Conservation (phyloP, 2,888 invertebrate genomes). For the Tipula confusa region DNA sequence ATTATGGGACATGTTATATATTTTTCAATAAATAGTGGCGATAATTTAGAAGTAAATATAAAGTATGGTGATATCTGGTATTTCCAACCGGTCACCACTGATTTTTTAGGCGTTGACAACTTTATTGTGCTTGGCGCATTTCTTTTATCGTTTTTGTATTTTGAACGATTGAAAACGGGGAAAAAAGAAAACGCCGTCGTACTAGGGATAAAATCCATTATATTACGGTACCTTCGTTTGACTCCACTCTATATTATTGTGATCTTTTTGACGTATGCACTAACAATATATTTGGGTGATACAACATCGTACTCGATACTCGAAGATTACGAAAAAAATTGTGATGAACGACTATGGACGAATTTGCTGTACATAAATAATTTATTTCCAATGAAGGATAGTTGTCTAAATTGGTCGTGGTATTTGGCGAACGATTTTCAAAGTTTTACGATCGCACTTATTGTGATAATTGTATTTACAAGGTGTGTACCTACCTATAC, state of each 20-base stretch:
- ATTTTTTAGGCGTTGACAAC: neutral
- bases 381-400: neutral
- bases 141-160: neutral
- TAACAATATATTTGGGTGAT: conserved; percentile 34
- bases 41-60: neutral
- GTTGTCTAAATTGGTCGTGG: neutral
- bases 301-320: conserved; percentile 35
- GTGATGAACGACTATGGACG: neutral
- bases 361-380: neutral
- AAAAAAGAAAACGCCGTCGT: neutral
- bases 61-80: neutral
- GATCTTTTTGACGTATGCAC: conserved; percentile 33
- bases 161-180: neutral
- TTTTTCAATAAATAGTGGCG: neutral
- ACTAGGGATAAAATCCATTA: neutral
- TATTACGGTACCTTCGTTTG: conserved; percentile 32
- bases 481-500: neutral
- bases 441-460: neutral
- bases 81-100: neutral
- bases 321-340: conserved; percentile 34
- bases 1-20: neutral
- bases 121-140: neutral
- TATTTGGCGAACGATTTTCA: neutral
- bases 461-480: neutral
- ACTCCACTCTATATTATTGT: conserved; percentile 35